Conservation (phyloP, 2,797 vertebrate genomes). For the Sebastes steindachneri region DNA sequence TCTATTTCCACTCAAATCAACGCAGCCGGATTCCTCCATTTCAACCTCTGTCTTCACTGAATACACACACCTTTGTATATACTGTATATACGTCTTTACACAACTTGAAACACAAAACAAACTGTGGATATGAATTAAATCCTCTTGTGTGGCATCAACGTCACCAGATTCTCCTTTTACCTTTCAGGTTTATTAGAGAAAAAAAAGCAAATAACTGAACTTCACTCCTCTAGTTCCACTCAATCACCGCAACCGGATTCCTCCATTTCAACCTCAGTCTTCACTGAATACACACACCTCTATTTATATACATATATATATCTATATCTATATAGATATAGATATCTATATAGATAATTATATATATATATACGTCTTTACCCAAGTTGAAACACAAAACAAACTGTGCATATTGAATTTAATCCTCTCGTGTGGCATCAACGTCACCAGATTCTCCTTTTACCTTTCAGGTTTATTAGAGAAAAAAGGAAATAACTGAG, state of each 20-base stretch:
- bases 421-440: background rate
- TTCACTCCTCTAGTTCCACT: conserved; percentile 3
- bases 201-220: background rate
- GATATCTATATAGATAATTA: too few species aligned
- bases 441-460: background rate
- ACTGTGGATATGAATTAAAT: background rate
- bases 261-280: background rate
- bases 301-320: too few species aligned
- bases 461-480: background rate
- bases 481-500: background rate
- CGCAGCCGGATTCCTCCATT: background rate
- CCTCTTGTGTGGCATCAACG: background rate
- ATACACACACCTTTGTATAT: background rate
- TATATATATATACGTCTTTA: background rate
- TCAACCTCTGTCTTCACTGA: background rate
- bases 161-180: background rate
- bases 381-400: background rate
- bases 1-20: conserved; percentile 16
- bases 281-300: background rate
- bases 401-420: background rate
- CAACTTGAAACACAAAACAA: background rate
- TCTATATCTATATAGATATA: background rate
- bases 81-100: background rate
- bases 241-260: background rate
- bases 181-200: background rate